These are phyloP conservation scores for Diabrotica balteata DNA, from an alignment of 2,888 invertebrate species.

Conservation along the genomic window DNA sequence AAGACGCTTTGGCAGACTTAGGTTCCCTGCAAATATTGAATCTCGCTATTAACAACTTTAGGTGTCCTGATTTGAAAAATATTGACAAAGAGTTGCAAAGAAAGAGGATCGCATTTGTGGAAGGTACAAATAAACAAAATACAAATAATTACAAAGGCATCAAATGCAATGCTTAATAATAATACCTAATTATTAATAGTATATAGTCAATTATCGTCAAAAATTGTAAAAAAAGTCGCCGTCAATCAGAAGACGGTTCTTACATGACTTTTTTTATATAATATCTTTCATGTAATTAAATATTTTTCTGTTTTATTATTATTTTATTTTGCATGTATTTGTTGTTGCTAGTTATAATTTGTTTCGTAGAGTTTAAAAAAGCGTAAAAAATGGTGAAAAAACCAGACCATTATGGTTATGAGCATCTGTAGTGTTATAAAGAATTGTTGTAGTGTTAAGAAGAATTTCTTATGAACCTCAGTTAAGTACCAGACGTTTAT, in stretches of 20 bases:
- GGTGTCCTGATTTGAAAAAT: constrained; percentile 23
- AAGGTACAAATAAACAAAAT: constrained; percentile 25
- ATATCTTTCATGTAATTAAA: too few species aligned
- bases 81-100: constrained; percentile 29
- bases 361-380: too few species aligned
- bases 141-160: constrained; percentile 30
- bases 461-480: not conserved
- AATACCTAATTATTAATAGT: too few species aligned
- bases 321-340: too few species aligned
- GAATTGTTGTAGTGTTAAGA: not conserved
- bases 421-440: not conserved
- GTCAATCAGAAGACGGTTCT: too few species aligned
- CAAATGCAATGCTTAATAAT: constrained; percentile 14
- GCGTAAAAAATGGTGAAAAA: too few species aligned
- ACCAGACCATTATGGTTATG: too few species aligned
- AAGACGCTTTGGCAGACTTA: constrained; percentile 30
- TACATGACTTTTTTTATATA: too few species aligned
- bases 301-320: too few species aligned
- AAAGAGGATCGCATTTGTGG: constrained; percentile 27
- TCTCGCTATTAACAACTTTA: constrained; percentile 35
- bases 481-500: not conserved
- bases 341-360: too few species aligned
- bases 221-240: too few species aligned
- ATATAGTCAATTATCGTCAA: too few species aligned
- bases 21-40: constrained; percentile 22